Evolutionary conservation across 1,140 invertebrate species (phyloP), one percentile per base, ranked within the genome.

Genomic region (Dinoponera quadriceps): DNA sequence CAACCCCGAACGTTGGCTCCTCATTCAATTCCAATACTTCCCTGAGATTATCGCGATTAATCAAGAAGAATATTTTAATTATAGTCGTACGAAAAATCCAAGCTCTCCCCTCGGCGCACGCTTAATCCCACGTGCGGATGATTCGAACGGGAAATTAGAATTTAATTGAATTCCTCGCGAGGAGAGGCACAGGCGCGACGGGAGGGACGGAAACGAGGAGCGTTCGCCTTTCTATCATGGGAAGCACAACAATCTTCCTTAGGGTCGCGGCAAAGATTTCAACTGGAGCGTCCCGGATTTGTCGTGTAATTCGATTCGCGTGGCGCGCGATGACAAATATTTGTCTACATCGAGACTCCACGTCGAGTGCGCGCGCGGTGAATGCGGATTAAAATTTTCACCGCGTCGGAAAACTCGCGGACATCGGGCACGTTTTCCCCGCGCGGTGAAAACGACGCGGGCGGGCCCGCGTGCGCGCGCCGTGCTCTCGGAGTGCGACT

Each of bases 301-400:
- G 33, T 3, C 33, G 38, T 44, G 38, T 44, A 44, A 44, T 65
- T 25, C 16, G 33, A 54, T 38, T n/a, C n/a, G 49, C n/a, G 20
- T 7, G 38, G 18, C 20, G 2, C 11, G n/a, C 60, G 44, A 65
- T 54, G 62, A 55, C 62, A 54, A n/a, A 77, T 77, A 66, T 77
- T 66, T 77, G 48, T 25, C 29, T 55, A 54, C 29, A 38, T n/a
- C 13, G 38, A 74, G 60, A 74, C 22, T 77, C 60, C 11, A 38
- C 29, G 33, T n/a, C n/a, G 9, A 27, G 3, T 5, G 38, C n/a
- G 60, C 48, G 27, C 11, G 38, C 38, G 33, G 33, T 33, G 48
- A 77, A 77, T 14, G 62, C 74, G 48, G 27, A 66, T 66, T 27
- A 71, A 71, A 80, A 71, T 59, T 71, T 80, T 48, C 16, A 48